phyloP scores from a whole-genome alignment of 2,888 invertebrate genomes.

The Steinernema scapterisci region DNA sequence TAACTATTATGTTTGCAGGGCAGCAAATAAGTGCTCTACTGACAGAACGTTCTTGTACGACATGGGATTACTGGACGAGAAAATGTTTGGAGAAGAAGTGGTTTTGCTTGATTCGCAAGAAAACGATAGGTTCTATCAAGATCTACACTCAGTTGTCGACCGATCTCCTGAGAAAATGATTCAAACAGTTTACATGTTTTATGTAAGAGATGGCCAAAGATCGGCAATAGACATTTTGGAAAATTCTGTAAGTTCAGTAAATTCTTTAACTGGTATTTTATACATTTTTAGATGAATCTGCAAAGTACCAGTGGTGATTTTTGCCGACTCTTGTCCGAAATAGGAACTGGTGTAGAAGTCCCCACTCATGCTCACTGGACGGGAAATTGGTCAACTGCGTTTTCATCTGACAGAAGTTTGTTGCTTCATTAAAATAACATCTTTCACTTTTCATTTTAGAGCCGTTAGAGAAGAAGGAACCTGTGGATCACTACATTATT shows the following conservation, averaged over 20 bases:
- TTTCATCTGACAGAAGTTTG: conserved; percentile 52
- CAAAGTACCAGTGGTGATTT: conserved; percentile 72
- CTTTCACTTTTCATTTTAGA: conserved; percentile 40
- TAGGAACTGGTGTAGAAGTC: conserved; percentile 87
- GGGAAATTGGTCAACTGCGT: conserved; percentile 82
- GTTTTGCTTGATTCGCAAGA: conserved; percentile 74
- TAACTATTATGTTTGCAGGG: conserved; percentile 41
- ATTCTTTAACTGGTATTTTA: no score
- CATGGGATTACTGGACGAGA: conserved; percentile 81
- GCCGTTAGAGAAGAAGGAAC: conserved; percentile 44
- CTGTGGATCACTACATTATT: conserved; percentile 57
- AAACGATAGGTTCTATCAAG: conserved; percentile 77
- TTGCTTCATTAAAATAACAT: background rate
- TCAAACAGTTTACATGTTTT: conserved; percentile 91
- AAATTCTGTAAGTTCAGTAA: conserved; percentile 78
- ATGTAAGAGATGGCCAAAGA: conserved; percentile 84
- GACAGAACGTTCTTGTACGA: conserved; percentile 91
- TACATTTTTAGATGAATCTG: conserved; percentile 70
- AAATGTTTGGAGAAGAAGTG: conserved; percentile 71
- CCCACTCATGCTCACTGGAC: conserved; percentile 90
- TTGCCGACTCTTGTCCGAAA: conserved; percentile 74
- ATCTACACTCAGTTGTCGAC: conserved; percentile 82
- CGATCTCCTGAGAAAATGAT: conserved; percentile 74
- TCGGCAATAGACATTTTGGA: conserved; percentile 79
- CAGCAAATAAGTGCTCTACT: conserved; percentile 81